Conservation (phyloP, 2,888 invertebrate genomes). For the Polylopha cassiicola region DNA sequence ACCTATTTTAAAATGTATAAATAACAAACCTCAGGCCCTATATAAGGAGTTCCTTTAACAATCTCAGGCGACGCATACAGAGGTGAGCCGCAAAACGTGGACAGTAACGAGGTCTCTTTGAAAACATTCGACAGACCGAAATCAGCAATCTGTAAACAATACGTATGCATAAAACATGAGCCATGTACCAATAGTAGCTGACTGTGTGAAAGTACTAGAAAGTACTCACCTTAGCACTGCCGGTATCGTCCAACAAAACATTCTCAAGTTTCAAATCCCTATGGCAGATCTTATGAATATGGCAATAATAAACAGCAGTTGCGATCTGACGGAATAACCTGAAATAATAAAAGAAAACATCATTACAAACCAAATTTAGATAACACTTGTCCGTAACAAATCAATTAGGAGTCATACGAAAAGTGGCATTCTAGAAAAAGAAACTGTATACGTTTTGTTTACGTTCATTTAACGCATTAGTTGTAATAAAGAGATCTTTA, state of each 20-base stretch:
- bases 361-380: not conserved
- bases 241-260: slow-evolving; percentile 93
- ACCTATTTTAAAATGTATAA: not conserved
- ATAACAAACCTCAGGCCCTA: slow-evolving; percentile 91
- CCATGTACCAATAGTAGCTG: no score
- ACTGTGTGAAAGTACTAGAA: slow-evolving; percentile 4
- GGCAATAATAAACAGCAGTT: slow-evolving; percentile 98
- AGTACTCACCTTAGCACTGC: slow-evolving; percentile 91
- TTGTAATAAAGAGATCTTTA: no score
- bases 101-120: slow-evolving; percentile 89
- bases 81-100: slow-evolving; percentile 97
- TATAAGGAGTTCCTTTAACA: slow-evolving; percentile 96
- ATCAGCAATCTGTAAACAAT: slow-evolving; percentile 90
- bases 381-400: no score
- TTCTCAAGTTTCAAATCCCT: slow-evolving; percentile 97
- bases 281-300: slow-evolving; percentile 98
- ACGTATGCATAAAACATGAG: slow-evolving; percentile 6
- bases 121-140: slow-evolving; percentile 99
- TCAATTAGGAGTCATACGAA: no score
- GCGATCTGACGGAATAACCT: slow-evolving; percentile 97
- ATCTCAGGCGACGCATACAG: slow-evolving; percentile 98
- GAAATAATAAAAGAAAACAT: slow-evolving; percentile 34
- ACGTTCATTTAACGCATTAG: no score
- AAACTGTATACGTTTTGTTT: no score
- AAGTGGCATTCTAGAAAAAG: no score